phyloP scores from a whole-genome alignment of 2,888 invertebrate genomes.

The Tiphia femorata region DNA sequence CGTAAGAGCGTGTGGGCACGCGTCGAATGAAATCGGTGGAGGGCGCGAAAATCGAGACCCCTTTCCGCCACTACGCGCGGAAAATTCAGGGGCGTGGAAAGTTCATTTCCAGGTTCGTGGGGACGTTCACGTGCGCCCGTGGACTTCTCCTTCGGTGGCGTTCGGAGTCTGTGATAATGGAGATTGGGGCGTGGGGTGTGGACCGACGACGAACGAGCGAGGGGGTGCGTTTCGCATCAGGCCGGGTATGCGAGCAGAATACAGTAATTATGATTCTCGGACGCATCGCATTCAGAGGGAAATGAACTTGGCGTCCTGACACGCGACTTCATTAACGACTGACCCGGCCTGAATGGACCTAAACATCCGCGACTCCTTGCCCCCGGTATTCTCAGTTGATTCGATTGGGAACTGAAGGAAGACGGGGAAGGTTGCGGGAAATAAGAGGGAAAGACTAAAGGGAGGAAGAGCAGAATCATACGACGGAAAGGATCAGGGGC shows the following conservation, averaged over 20 bases:
- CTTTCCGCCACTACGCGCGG: too few species aligned
- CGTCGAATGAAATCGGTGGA: too few species aligned
- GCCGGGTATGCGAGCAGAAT: conserved; percentile 55
- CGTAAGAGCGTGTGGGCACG: too few species aligned
- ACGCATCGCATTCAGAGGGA: conserved; percentile 58
- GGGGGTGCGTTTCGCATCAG: conserved; percentile 53
- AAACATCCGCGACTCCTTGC: conserved; percentile 51
- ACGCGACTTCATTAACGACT: conserved; percentile 65
- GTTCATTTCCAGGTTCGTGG: too few species aligned
- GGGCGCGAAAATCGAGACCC: too few species aligned
- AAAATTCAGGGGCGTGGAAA: too few species aligned
- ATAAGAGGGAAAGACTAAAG: neutral
- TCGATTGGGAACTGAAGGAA: conserved; percentile 3
- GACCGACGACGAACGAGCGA: conserved; percentile 28
- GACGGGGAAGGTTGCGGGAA: neutral
- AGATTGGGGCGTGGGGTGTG: conserved; percentile 42
- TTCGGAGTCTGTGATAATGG: conserved; percentile 46
- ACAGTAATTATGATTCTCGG: conserved; percentile 64
- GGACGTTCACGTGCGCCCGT: conserved; percentile 13
- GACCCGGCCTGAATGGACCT: conserved; percentile 56
- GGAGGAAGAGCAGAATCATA: conserved; percentile 5
- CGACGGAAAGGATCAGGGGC: conserved; percentile 39
- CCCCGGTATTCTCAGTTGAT: conserved; percentile 31
- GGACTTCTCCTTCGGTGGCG: conserved; percentile 33
- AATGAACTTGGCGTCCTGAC: conserved; percentile 60